Base-by-base conservation (phyloP, 2,113 vertebrate genomes). In the Balaeniceps rex region DNA sequence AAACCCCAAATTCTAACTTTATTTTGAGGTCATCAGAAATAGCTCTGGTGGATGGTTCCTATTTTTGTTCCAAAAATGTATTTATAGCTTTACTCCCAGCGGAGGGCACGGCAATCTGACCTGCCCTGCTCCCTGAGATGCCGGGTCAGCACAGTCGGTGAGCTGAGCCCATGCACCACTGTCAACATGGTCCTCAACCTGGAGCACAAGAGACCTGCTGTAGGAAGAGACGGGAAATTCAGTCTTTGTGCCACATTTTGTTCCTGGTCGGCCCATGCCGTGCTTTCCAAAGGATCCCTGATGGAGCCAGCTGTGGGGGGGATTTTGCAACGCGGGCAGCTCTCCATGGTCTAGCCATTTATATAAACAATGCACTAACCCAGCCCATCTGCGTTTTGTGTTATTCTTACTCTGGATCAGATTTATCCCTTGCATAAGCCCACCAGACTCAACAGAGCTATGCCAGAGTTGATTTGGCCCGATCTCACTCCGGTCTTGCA, bases 21-120 rank as follows among this genome's bases (percentile, higher is more conserved):
- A 54, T 55, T 95, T 57, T 68, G 54, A 90, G 88, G 54, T 83
- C 85, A 83, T 61, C 93, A 87, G 42, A 95, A 97, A 94, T 77
- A 96, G 79, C 72, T 83, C 29, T 66, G 79, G 70, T 72, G 83
- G 42, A 92, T 14, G 36, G 47, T 69, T 96, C 91, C 86, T 94
- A 79, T 57, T 97, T 96, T 90, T 90, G 72, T 52, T 92, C 66
- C 61, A 94, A 94, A 93, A 94, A 90, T 4, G 14, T 96, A 92
- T 85, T 91, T 89, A 60, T 93, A 94, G 84, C 57, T 86, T 89
- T 14, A 42, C 10, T 90, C n/a, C 65, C 74, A 70, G 49, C 2
- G 7, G 69, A 84, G 49, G 71, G 70, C 87, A 86, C 1, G 42
- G 72, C 88, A 51, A 52, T 51, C 54, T 68, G 94, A 83, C 78